These are phyloP conservation scores for Pterostichus niger DNA, from an alignment of 2,888 invertebrate genomes.

Conservation along the genomic window DNA sequence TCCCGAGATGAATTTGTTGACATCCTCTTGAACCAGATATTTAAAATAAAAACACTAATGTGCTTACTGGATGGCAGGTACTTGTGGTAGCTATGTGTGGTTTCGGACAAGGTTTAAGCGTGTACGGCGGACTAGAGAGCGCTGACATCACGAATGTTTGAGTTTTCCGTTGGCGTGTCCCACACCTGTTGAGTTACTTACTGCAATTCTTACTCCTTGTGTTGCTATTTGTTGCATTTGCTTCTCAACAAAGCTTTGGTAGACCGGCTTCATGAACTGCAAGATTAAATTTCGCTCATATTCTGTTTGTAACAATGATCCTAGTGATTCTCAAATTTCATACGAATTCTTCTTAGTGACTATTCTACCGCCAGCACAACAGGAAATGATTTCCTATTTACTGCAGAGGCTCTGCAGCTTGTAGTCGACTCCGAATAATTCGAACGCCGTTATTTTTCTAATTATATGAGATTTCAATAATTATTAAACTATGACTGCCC, in stretches of 20 bases:
- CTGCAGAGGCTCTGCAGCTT: too few relatives aligned
- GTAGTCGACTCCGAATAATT: too few relatives aligned
- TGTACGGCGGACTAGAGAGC: conserved; percentile 69
- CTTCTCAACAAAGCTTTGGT: conserved; percentile 89
- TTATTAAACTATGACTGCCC: too few relatives aligned
- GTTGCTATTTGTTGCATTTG: conserved; percentile 90
- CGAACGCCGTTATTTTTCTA: too few relatives aligned
- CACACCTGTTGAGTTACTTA: conserved; percentile 78
- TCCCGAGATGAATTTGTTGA: conserved; percentile 23
- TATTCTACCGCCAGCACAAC: too few relatives aligned
- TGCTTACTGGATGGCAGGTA: conserved; percentile 63
- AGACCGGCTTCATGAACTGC: conserved; percentile 90
- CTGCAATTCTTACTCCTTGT: conserved; percentile 86
- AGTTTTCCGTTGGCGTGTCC: conserved; percentile 80
- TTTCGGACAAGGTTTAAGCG: conserved; percentile 60
- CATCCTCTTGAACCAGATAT: conserved; percentile 53
- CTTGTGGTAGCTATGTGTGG: conserved; percentile 66
- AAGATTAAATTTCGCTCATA: conserved; percentile 69
- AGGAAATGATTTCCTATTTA: neutral
- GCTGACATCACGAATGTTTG: conserved; percentile 81
- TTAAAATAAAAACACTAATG: conserved; percentile 67
- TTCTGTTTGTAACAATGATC: neutral
- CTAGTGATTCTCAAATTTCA: conserved; percentile 20
- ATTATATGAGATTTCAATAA: too few relatives aligned
- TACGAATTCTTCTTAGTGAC: too few relatives aligned